Conservation (phyloP, 2,888 invertebrate genomes). For the Plagiodera versicolora region DNA sequence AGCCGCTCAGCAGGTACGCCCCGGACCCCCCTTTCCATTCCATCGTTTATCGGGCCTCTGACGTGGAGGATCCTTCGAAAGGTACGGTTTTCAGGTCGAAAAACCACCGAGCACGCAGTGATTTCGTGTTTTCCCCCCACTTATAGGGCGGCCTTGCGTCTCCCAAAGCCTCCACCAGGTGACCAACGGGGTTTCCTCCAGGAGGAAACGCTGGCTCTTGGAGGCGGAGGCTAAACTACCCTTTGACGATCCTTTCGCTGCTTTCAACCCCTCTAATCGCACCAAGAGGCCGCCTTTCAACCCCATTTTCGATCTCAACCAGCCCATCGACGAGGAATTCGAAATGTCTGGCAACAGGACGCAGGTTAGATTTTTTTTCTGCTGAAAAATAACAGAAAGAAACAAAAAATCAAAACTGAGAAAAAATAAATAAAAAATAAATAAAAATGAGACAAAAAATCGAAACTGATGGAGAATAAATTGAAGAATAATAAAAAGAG, state of each 20-base stretch:
- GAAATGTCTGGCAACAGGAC: constrained; percentile 44
- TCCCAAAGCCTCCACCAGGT: constrained; percentile 46
- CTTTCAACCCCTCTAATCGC: constrained; percentile 54
- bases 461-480: too few relatives aligned
- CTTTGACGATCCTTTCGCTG: constrained; percentile 55
- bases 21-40: constrained; percentile 65
- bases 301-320: constrained; percentile 50
- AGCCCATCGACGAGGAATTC: constrained; percentile 51
- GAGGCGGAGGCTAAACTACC: constrained; percentile 61
- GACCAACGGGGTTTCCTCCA: constrained; percentile 35
- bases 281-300: constrained; percentile 56
- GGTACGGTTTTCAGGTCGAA: constrained; percentile 21
- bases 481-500: too few relatives aligned
- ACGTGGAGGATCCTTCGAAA: constrained; percentile 63
- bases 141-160: constrained; percentile 40
- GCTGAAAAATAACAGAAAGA: too few relatives aligned
- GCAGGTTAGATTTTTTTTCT: too few relatives aligned
- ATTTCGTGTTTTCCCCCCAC: constrained; percentile 1
- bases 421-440: too few relatives aligned
- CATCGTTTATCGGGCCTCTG: constrained; percentile 80
- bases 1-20: constrained; percentile 71
- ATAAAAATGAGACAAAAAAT: too few relatives aligned
- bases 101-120: background rate
- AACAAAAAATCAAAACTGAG: too few relatives aligned
- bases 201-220: constrained; percentile 69